Conservation (phyloP, 2,797 vertebrate genomes). For the Yasuhikotakia modesta region DNA sequence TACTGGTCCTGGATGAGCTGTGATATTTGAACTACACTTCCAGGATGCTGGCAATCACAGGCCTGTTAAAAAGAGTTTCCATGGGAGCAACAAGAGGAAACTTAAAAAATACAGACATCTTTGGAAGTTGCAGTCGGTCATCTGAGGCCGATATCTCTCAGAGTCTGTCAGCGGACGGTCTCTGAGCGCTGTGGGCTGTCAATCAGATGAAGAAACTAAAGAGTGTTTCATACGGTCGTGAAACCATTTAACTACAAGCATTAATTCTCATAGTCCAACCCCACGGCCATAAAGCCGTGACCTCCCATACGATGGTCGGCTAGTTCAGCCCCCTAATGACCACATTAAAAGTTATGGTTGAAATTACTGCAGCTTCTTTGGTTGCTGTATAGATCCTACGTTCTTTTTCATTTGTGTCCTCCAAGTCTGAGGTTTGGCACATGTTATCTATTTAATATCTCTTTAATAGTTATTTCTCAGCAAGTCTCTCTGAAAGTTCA, state of each 20-base stretch:
- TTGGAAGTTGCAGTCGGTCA: constrained; percentile 12
- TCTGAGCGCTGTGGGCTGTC: constrained; percentile 1
- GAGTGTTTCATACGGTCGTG: constrained; percentile 1
- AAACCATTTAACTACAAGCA: neutral
- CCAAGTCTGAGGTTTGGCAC: no score
- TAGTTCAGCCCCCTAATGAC: constrained; percentile 67
- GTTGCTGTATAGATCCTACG: constrained; percentile 61
- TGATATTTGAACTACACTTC: constrained; percentile 67
- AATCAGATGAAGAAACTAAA: constrained; percentile 9
- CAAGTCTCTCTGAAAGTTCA: no score
- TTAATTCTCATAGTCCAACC: constrained; percentile 7
- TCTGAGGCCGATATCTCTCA: constrained; percentile 4
- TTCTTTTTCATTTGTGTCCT: constrained; percentile 7
- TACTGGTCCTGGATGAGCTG: constrained; percentile 61
- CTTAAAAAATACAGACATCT: constrained; percentile 14
- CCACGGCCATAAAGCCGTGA: constrained; percentile 59
- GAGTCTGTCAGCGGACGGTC: neutral
- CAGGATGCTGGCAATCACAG: constrained; percentile 67
- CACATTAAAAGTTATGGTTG: constrained; percentile 60
- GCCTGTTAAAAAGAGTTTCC: constrained; percentile 62
- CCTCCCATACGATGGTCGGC: constrained; percentile 59
- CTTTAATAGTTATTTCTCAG: no score
- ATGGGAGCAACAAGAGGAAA: constrained; percentile 57
- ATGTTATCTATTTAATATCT: no score
- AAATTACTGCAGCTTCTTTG: constrained; percentile 53